Evolutionary conservation across 2,797 vertebrate species (phyloP).

Genomic region (Dicrostonyx torquatus): DNA sequence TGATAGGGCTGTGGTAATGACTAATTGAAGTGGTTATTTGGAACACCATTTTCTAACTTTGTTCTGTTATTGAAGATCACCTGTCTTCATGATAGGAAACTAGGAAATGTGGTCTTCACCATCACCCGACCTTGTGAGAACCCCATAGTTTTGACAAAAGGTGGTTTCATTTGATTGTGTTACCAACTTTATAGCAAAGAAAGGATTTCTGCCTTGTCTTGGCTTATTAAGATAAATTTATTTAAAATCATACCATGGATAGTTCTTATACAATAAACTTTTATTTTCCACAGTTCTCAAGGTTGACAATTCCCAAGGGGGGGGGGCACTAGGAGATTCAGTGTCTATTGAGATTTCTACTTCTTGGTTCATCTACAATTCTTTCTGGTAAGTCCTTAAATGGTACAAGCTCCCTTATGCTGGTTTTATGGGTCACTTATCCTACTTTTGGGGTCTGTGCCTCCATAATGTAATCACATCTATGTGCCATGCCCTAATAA

Average conservation of each 20-base stretch:
- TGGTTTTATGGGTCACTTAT: neutral
- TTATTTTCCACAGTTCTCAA: neutral
- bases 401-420: too few relatives aligned
- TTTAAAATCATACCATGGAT: neutral
- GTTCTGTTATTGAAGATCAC: neutral
- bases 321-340: neutral
- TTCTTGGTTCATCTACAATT: neutral
- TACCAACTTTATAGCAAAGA: neutral
- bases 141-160: neutral
- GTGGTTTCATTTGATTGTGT: neutral
- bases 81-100: neutral
- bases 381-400: neutral
- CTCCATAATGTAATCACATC: neutral
- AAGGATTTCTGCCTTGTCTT: neutral
- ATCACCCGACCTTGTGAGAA: neutral
- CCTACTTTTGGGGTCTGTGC: neutral
- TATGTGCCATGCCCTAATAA: too few relatives aligned
- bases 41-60: neutral
- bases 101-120: neutral
- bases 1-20: neutral
- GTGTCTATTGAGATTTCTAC: neutral
- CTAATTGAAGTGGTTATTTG: neutral
- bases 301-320: neutral
- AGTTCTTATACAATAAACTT: neutral
- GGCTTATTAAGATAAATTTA: neutral